A percentile compares a stretch with the other conserved stretches of the same genome.
These are phyloP conservation scores for Nomada goodeniana DNA, from an alignment of 2,888 invertebrate species.

Conservation along the genomic window DNA sequence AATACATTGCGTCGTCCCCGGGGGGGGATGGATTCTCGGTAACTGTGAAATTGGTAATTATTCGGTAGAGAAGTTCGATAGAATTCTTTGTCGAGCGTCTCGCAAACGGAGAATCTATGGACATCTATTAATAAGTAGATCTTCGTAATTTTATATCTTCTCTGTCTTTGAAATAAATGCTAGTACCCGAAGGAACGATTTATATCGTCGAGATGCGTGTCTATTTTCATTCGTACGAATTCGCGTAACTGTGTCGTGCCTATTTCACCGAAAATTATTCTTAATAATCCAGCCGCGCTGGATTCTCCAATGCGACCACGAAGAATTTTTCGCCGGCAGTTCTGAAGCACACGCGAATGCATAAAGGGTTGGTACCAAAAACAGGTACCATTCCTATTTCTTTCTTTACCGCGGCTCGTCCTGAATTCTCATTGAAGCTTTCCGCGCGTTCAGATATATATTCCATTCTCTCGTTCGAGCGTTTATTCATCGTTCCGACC, in stretches of 20 bases:
- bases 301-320: not conserved
- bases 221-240: not conserved
- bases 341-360: not conserved
- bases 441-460: conserved; percentile 17
- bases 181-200: no score
- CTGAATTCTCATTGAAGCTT: conserved; percentile 18
- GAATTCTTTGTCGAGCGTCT: no score
- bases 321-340: not conserved
- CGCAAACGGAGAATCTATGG: no score
- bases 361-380: conserved; percentile 1
- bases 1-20: not conserved
- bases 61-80: not conserved
- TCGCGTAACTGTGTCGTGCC: not conserved
- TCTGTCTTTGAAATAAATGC: no score
- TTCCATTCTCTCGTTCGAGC: conserved; percentile 14
- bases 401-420: not conserved
- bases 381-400: not conserved
- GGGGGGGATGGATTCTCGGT: not conserved
- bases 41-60: not conserved
- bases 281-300: not conserved
- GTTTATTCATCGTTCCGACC: conserved; percentile 6
- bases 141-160: no score
- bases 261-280: not conserved
- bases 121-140: no score
- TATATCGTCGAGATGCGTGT: no score